phyloP scores from a whole-genome alignment of 1,140 invertebrate genomes.

The Aradophagus sp. region DNA sequence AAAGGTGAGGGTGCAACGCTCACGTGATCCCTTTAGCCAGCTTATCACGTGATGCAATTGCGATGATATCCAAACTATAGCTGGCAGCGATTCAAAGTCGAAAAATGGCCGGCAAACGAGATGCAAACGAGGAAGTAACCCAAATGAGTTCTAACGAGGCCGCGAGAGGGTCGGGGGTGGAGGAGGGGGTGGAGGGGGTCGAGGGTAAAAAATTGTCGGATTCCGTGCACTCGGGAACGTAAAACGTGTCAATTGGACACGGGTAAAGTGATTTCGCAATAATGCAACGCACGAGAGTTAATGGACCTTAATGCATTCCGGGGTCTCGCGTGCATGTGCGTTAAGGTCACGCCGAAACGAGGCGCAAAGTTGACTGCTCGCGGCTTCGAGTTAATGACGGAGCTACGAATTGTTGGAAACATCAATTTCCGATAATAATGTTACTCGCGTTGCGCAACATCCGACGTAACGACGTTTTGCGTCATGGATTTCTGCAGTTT shows the following conservation, averaged over 20 bases:
- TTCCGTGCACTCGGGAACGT: constrained; percentile 1
- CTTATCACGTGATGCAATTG: constrained; percentile 55
- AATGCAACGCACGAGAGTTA: constrained; percentile 31
- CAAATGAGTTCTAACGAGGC: constrained; percentile 43
- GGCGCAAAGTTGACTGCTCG: constrained; percentile 26
- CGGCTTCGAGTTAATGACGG: constrained; percentile 19
- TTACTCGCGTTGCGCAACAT: constrained; percentile 24
- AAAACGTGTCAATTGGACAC: too few relatives aligned
- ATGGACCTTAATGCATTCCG: constrained; percentile 28
- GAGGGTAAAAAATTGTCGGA: constrained; percentile 19
- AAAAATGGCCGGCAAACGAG: constrained; percentile 29
- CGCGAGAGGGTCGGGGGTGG: too few relatives aligned
- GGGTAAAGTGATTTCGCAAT: constrained; percentile 19
- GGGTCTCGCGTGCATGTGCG: constrained; percentile 6
- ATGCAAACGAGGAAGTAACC: constrained; percentile 40
- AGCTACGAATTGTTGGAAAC: constrained; percentile 31
- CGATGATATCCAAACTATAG: constrained; percentile 47
- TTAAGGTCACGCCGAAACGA: constrained; percentile 43
- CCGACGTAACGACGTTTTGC: constrained; percentile 13
- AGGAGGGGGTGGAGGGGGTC: too few relatives aligned
- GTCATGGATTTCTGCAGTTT: constrained; percentile 13
- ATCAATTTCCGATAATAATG: constrained; percentile 39
- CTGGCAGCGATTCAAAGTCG: constrained; percentile 11
- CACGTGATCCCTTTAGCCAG: constrained; percentile 56
- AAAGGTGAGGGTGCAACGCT: constrained; percentile 56